phyloP scores from a whole-genome alignment of 2,888 invertebrate genomes.

The Ectobius pallidus region DNA sequence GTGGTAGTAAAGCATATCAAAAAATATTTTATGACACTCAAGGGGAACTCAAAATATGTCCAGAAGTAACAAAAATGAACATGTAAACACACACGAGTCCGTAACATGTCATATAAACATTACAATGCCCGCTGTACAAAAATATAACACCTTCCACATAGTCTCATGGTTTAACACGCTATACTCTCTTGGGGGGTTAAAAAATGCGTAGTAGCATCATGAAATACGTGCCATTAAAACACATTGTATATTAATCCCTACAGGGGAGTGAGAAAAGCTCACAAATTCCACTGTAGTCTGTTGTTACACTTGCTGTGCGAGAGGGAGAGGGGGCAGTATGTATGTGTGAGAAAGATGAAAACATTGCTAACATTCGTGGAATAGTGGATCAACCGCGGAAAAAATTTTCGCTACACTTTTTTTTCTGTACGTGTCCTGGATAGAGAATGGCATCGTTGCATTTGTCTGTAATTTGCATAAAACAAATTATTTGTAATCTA shows the following conservation, averaged over 20 bases:
- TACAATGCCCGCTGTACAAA: background rate
- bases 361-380: background rate
- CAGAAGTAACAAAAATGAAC: conserved; percentile 37
- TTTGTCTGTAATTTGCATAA: conserved; percentile 3
- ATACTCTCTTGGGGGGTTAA: background rate
- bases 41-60: conserved; percentile 31
- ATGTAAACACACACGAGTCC: conserved; percentile 32
- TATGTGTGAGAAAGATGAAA: background rate
- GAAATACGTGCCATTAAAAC: conserved; percentile 39
- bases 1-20: conserved; percentile 28
- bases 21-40: conserved; percentile 32
- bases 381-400: background rate
- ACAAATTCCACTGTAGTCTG: conserved; percentile 15
- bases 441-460: background rate
- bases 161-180: background rate
- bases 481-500: conserved; percentile 9
- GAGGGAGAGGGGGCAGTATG: no score
- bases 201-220: background rate
- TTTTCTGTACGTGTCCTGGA: no score
- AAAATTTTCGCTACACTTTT: no score
- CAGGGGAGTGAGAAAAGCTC: conserved; percentile 6
- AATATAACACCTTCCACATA: background rate
- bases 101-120: conserved; percentile 35
- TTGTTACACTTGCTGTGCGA: background rate
- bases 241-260: conserved; percentile 38